Evolutionary conservation across 1,140 invertebrate species (phyloP).

Genomic region (Monochamus saltuarius): DNA sequence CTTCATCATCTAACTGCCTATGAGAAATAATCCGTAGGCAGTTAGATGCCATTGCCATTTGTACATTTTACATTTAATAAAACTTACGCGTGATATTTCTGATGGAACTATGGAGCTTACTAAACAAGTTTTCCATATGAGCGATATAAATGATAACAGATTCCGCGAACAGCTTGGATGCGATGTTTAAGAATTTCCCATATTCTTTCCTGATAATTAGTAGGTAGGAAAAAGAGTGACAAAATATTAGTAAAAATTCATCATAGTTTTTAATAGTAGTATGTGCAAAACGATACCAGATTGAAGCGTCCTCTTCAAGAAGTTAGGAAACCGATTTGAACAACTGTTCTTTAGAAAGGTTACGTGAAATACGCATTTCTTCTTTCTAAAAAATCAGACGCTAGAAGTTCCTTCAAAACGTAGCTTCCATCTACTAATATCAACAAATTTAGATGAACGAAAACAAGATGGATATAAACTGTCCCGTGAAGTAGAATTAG

Average conservation of each 20-base stretch:
- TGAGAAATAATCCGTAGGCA: too few relatives aligned
- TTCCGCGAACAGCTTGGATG: constrained; percentile 11
- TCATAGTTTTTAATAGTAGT: not conserved
- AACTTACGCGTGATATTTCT: not conserved
- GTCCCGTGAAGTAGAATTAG: too few relatives aligned
- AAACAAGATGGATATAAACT: too few relatives aligned
- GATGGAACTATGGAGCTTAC: not conserved
- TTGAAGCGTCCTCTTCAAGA: constrained; percentile 1
- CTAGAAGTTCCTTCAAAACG: not conserved
- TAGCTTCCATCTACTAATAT: constrained; percentile 3
- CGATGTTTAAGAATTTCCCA: constrained; percentile 6
- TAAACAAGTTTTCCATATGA: constrained; percentile 2
- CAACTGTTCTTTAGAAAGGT: too few relatives aligned
- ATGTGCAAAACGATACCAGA: constrained; percentile 15
- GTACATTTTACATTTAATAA: not conserved
- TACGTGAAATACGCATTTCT: constrained; percentile 3
- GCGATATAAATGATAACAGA: not conserved
- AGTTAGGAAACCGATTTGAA: not conserved
- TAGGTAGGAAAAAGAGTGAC: not conserved
- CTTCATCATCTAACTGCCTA: too few relatives aligned
- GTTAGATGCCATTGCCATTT: not conserved
- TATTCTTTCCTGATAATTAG: constrained; percentile 11
- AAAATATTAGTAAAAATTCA: not conserved
- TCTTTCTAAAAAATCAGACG: constrained; percentile 14
- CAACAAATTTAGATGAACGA: too few relatives aligned